These are phyloP conservation scores for Temnothorax ravouxi DNA, from an alignment of 2,888 invertebrate genomes.

Conservation along the genomic window DNA sequence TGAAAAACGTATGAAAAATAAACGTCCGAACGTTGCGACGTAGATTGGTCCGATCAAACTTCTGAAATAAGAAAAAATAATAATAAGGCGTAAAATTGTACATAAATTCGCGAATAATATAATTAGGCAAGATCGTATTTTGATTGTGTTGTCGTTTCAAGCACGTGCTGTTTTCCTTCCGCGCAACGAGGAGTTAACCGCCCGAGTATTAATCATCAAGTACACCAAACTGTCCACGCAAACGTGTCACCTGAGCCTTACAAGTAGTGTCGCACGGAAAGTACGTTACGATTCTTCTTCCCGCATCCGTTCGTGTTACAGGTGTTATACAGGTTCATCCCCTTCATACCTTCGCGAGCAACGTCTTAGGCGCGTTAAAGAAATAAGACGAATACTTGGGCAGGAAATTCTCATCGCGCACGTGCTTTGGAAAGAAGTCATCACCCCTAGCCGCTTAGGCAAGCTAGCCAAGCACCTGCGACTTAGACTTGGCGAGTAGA, in stretches of 20 bases:
- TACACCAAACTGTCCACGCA: not conserved
- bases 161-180: constrained; percentile 19
- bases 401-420: constrained; percentile 50
- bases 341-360: constrained; percentile 9
- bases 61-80: not conserved
- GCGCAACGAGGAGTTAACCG: not conserved
- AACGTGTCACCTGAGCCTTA: constrained; percentile 41
- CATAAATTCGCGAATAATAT: too few species aligned
- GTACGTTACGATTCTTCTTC: constrained; percentile 36
- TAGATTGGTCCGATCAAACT: not conserved
- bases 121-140: too few species aligned
- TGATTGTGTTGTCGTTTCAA: not conserved
- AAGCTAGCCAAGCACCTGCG: constrained; percentile 34
- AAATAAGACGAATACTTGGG: constrained; percentile 16
- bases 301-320: constrained; percentile 38
- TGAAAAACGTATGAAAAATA: not conserved
- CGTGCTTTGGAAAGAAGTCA: constrained; percentile 41
- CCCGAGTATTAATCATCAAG: constrained; percentile 1
- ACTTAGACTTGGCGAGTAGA: constrained; percentile 17
- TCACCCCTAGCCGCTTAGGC: not conserved
- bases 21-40: not conserved
- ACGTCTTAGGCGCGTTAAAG: not conserved
- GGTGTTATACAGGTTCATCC: constrained; percentile 1
- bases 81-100: too few species aligned
- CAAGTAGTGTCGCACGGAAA: constrained; percentile 6